Conservation (phyloP, 2,888 invertebrate genomes). For the Tenthredo scrophulariae region DNA sequence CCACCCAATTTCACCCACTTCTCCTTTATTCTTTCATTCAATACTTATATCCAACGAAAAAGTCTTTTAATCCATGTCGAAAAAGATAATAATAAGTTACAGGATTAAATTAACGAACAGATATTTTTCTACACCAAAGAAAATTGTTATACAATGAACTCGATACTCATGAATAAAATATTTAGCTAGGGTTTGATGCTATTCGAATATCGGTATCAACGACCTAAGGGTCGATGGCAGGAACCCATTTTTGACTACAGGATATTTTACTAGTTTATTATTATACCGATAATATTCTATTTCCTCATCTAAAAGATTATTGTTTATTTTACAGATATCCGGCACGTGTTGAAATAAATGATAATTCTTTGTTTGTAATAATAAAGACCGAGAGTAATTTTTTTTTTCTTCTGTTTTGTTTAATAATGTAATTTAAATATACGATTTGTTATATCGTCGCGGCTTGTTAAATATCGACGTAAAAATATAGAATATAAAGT, state of each 20-base stretch:
- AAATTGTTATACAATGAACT: neutral
- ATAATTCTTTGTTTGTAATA: neutral
- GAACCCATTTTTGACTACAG: neutral
- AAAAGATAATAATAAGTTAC: neutral
- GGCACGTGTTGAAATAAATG: neutral
- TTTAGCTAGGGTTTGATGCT: neutral
- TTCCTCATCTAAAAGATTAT: neutral
- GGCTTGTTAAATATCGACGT: neutral
- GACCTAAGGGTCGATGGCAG: slow-evolving; percentile 44
- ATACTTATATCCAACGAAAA: neutral
- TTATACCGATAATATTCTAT: neutral
- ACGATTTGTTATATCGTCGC: slow-evolving; percentile 21
- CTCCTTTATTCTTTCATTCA: neutral
- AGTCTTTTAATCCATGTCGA: neutral
- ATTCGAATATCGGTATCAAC: slow-evolving; percentile 29
- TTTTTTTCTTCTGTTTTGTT: neutral
- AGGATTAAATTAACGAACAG: neutral
- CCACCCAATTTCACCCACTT: slow-evolving; percentile 35
- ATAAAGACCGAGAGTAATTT: neutral
- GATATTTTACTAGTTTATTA: neutral
- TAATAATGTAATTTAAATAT: slow-evolving; percentile 13
- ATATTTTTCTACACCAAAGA: neutral
- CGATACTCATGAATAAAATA: neutral
- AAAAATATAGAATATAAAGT: neutral
- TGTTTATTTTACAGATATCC: slow-evolving; percentile 35